Conservation (phyloP, 2,888 invertebrate genomes). For the Eurytoma adleriae region DNA sequence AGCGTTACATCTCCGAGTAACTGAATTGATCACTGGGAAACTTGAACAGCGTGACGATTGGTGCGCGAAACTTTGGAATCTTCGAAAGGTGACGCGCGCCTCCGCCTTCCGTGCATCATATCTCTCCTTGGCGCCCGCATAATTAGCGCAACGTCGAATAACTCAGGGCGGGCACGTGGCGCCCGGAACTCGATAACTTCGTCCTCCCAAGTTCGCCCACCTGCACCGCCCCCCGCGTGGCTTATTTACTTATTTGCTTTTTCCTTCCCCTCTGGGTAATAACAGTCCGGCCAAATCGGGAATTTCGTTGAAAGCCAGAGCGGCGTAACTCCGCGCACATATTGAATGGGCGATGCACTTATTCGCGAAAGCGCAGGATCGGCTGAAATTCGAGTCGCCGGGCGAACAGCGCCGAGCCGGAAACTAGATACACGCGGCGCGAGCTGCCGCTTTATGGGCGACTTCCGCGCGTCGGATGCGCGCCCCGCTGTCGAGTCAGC, state of each 20-base stretch:
- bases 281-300: no score
- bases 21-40: neutral
- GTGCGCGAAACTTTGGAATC: conserved; percentile 5
- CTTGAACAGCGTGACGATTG: neutral
- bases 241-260: no score
- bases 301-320: no score
- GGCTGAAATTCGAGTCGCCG: conserved; percentile 28
- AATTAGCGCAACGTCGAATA: conserved; percentile 22
- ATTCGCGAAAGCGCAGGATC: conserved; percentile 40
- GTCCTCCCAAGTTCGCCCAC: conserved; percentile 10
- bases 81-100: neutral
- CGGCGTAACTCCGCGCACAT: neutral
- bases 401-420: conserved; percentile 27
- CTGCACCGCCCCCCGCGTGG: neutral
- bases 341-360: conserved; percentile 10
- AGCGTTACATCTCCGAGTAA: neutral
- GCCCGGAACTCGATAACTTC: neutral
- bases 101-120: neutral
- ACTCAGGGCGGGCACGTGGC: neutral
- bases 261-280: no score
- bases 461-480: conserved; percentile 27
- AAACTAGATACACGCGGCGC: conserved; percentile 25
- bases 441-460: conserved; percentile 24
- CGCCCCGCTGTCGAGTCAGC: conserved; percentile 26
- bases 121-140: neutral